Base-by-base conservation (phyloP, 2,113 vertebrate genomes). In the Melanerpes formicivorus region DNA sequence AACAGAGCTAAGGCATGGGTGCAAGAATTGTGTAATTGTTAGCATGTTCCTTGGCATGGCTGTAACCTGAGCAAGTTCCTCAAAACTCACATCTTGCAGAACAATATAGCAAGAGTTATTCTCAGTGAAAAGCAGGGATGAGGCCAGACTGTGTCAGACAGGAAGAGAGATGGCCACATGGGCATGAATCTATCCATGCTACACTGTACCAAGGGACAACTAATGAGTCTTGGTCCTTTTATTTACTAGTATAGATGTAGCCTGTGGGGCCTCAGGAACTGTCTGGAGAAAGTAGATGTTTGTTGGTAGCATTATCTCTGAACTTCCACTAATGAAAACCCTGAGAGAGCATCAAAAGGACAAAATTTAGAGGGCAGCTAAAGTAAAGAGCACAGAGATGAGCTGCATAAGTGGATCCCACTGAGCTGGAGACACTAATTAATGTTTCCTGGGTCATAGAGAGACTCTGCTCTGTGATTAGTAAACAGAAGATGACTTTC, bases 21-120 rank as follows among this genome's bases (percentile, higher is more conserved):
- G 17, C 30, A 63, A 34, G 42, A 32, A 40, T 12, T 34, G 25
- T 69, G 37, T 34, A 44, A 1, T 29, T 2, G 3, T 70, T 54
- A 23, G 27, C 2, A 1, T 25, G 30, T 3, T 56, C 10, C 21
- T 48, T 27, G 15, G 13, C 2, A 0, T 0, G 2, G 13, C 1
- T 62, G 44, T 59, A 74, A 50, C 7, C 21, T 82, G 46, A 70
- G 19, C 34, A 78, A 29, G 18, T 27, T 92, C 25, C 25, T 62
- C 30, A 62, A 58, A 76, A 32, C 23, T 11, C 19, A 21, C 5
- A 2, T 19, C 26, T 25, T 46, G 27, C 34, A 59, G 21, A 19
- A 3, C 9, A 48, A 10, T 12, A 27, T 5, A 62, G 6, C 29
- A 74, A 62, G 8, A 18, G 17, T 18, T 16, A 42, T 30, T 76